Base-by-base conservation (phyloP, 2,888 invertebrate species). In the Apodemia duryi region DNA sequence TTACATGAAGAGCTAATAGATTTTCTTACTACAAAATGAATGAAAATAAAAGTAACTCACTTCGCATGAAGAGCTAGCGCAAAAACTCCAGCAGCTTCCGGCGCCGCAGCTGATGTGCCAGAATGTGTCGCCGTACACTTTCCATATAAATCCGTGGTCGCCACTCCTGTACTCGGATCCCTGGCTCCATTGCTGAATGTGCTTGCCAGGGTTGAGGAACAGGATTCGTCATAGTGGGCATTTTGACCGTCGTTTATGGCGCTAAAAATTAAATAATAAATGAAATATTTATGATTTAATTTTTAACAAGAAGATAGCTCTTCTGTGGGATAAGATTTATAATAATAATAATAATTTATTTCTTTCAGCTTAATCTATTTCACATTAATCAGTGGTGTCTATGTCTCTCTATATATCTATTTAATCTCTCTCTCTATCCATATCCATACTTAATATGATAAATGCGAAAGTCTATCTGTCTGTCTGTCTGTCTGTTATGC, bases 201-300 rank as follows among this genome's bases (percentile, higher is more conserved):
- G 66, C 98, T 98, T 0, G 99, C 99, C 60, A 99, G 92, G 0
- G 99, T 99, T 21, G 99, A 99, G 28, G 99, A 99, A 85, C 99
- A 99, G 73, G 98, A 98, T 87, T 99, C 99, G 81, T 99, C 99
- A 86, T 99, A 99, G 88, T 99, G 99, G 0, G 99, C 99, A 83
- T 99, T 99, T 85, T 99, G 98, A 0, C 99, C 99, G 84, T 99
- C 99, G 89, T 99, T 99, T 79, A 99, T 99, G 69, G 99, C 99
- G 72, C 99, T 92, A 79, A 9, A 54, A 21, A 21, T 21, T 28
- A 46, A 46, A 13, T 43, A 4, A 35, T 5, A 11, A 43, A 46
- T 13, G 5, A 13, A 13, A 9, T 13, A 46, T 46, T 46, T 4
- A 13, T 46, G 13, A 13, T n/a, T 46, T 13, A 11, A 43, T 43